Conservation (phyloP, 2,888 invertebrate species). For the Empis stercorea region DNA sequence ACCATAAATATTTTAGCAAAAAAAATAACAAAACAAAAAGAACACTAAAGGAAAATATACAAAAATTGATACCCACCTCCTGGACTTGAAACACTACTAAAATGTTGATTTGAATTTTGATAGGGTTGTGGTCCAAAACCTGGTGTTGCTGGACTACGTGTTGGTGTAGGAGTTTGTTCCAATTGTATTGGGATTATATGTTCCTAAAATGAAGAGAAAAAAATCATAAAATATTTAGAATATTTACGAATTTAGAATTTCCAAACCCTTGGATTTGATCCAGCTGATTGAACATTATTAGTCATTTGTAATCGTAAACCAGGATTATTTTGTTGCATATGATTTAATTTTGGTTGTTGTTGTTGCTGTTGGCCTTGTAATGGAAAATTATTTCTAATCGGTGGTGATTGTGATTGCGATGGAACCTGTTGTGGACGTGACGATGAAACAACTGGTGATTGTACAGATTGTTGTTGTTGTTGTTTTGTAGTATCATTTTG, state of each 20-base stretch:
- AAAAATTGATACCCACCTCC: conserved; percentile 10
- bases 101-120: conserved; percentile 17
- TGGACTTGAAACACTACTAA: conserved; percentile 16
- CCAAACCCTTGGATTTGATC: conserved; percentile 11
- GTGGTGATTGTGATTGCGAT: not conserved
- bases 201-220: conserved; percentile 21
- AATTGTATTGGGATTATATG: conserved; percentile 35
- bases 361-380: not conserved
- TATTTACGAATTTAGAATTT: too few relatives aligned
- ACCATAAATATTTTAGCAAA: too few relatives aligned
- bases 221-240: not conserved
- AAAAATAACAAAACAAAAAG: too few relatives aligned
- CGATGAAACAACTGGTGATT: not conserved
- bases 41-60: too few relatives aligned
- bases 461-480: conserved; percentile 3
- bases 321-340: conserved; percentile 5
- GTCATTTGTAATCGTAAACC: conserved; percentile 30
- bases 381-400: not conserved
- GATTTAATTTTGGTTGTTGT: not conserved
- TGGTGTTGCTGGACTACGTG: conserved; percentile 23
- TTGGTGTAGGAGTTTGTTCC: conserved; percentile 29
- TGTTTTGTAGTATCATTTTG: conserved; percentile 20
- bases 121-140: conserved; percentile 25
- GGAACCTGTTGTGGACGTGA: not conserved
- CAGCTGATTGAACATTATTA: conserved; percentile 15